These are phyloP conservation scores for Saturnia japonica DNA, from an alignment of 2,888 invertebrate genomes.

Conservation along the genomic window DNA sequence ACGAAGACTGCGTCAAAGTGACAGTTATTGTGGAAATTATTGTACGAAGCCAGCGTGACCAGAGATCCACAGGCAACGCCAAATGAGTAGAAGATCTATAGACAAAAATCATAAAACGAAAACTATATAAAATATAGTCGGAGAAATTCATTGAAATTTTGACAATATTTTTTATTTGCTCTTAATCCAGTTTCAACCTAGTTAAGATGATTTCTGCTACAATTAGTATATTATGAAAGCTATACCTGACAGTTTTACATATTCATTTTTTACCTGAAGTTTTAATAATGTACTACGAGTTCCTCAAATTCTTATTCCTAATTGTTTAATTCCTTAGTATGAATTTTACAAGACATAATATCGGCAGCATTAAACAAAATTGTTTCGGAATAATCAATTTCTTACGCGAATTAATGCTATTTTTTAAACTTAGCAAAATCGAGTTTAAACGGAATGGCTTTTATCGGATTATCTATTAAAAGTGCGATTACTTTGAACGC, in stretches of 20 bases:
- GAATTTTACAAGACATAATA: not conserved
- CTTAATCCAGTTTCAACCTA: no score
- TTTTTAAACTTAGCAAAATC: constrained; percentile 40
- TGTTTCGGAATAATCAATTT: constrained; percentile 12
- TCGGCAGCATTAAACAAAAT: not conserved
- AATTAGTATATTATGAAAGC: not conserved
- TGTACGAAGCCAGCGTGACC: constrained; percentile 90
- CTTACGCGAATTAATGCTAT: constrained; percentile 36
- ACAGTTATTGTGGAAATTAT: constrained; percentile 85
- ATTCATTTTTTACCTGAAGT: not conserved
- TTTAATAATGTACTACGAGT: not conserved
- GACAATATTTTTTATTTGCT: no score
- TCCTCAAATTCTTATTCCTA: not conserved
- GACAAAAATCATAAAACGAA: constrained; percentile 17
- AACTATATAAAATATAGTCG: not conserved
- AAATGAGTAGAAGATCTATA: constrained; percentile 90
- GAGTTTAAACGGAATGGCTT: constrained; percentile 36
- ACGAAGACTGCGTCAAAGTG: constrained; percentile 89
- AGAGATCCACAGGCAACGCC: constrained; percentile 89
- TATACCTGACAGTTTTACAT: not conserved
- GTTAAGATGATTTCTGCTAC: not conserved
- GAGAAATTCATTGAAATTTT: no score
- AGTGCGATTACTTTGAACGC: constrained; percentile 23
- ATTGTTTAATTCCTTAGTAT: not conserved
- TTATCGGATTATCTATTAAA: constrained; percentile 29